These are phyloP conservation scores for Palythoa grandiflora DNA, from an alignment of 92 coral and sea anemone species.

Conservation along the genomic window DNA sequence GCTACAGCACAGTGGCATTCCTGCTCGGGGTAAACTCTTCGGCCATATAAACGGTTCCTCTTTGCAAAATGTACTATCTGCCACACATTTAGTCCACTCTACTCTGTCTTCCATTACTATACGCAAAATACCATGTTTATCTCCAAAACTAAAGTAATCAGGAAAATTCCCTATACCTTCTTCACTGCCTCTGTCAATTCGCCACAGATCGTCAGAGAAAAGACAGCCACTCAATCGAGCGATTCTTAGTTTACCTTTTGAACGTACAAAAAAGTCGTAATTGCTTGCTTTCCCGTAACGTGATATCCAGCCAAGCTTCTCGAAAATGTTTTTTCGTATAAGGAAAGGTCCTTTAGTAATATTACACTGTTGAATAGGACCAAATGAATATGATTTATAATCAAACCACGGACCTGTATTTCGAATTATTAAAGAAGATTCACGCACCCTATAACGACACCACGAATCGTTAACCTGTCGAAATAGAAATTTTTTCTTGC, in stretches of 20 bases:
- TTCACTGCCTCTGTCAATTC: conserved; percentile 63
- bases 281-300: conserved; percentile 55
- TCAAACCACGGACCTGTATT: conserved; percentile 59
- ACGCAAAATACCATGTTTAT: conserved; percentile 64
- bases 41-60: conserved; percentile 70
- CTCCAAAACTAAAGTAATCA: conserved; percentile 65
- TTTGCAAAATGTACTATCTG: conserved; percentile 66
- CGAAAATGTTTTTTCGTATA: conserved; percentile 54
- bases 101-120: conserved; percentile 68
- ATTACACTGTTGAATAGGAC: conserved; percentile 54
- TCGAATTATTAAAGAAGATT: conserved; percentile 72
- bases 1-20: conserved; percentile 76
- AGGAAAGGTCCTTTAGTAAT: conserved; percentile 66
- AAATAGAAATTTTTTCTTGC: neutral
- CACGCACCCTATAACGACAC: conserved; percentile 68
- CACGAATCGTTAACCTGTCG: conserved; percentile 47
- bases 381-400: neutral
- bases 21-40: conserved; percentile 56
- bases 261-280: conserved; percentile 76
- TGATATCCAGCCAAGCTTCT: conserved; percentile 24
- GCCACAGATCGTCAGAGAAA: conserved; percentile 42
- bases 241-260: conserved; percentile 62
- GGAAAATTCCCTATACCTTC: conserved; percentile 59
- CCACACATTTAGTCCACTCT: conserved; percentile 80
- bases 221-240: conserved; percentile 65